phyloP scores from a whole-genome alignment of 2,888 invertebrate genomes.

The Drosophila anomalipes region DNA sequence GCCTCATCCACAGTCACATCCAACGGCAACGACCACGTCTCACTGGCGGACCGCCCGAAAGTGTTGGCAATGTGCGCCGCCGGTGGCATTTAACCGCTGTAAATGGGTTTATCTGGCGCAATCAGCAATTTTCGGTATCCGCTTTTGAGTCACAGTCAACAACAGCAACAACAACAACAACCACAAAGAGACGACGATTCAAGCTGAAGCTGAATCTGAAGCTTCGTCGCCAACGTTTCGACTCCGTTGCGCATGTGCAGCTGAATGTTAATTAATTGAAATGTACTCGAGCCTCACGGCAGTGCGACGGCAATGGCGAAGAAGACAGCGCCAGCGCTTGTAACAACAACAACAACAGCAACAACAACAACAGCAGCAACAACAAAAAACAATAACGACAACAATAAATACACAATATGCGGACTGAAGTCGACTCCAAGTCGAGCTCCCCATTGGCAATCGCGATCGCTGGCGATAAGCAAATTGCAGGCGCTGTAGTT shows the following conservation, averaged over 20 bases:
- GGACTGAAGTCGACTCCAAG: constrained; percentile 34
- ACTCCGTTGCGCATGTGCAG: constrained; percentile 77
- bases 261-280: constrained; percentile 82
- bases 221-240: constrained; percentile 40
- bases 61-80: constrained; percentile 77
- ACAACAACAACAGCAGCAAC: constrained; percentile 1
- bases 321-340: constrained; percentile 54
- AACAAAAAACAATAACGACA: constrained; percentile 22
- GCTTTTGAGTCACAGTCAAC: constrained; percentile 66
- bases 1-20: constrained; percentile 37
- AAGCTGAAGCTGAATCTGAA: constrained; percentile 17
- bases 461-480: constrained; percentile 81
- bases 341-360: constrained; percentile 33
- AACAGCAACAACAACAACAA: not conserved
- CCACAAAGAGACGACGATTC: not conserved
- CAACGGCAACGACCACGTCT: constrained; percentile 3
- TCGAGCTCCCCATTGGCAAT: constrained; percentile 71
- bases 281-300: constrained; percentile 74
- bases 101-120: constrained; percentile 83
- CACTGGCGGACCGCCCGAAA: constrained; percentile 62
- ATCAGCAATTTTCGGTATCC: constrained; percentile 84
- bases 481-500: constrained; percentile 83
- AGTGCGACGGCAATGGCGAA: constrained; percentile 45
- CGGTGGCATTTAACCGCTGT: constrained; percentile 84
- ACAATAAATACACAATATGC: constrained; percentile 38